Conservation (phyloP, 2,888 invertebrate genomes). For the Volucella bombylans region DNA sequence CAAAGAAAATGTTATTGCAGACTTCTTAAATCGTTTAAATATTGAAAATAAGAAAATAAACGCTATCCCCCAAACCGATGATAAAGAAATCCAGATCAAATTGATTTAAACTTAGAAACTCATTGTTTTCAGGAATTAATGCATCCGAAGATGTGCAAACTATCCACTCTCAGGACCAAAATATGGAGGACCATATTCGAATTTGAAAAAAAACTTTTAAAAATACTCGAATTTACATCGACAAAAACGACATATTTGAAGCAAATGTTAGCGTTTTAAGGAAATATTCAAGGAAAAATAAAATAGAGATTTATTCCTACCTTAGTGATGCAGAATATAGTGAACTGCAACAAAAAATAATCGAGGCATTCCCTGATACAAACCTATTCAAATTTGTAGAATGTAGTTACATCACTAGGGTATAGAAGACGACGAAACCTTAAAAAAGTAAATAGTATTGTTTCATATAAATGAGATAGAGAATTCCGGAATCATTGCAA, state of each 20-base stretch:
- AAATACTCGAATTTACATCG: slow-evolving; percentile 17
- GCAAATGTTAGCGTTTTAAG: too few species aligned
- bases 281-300: too few species aligned
- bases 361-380: slow-evolving; percentile 10
- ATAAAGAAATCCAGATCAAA: slow-evolving; percentile 13
- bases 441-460: slow-evolving; percentile 19
- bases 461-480: background rate
- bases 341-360: slow-evolving; percentile 13
- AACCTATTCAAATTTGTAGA: slow-evolving; percentile 4
- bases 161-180: slow-evolving; percentile 14
- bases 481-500: too few species aligned
- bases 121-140: too few species aligned
- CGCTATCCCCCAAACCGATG: background rate
- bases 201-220: slow-evolving; percentile 23
- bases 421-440: slow-evolving; percentile 17
- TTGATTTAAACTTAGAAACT: background rate
- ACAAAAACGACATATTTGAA: background rate
- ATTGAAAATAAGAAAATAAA: slow-evolving; percentile 9
- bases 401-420: slow-evolving; percentile 25
- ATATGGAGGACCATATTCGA: slow-evolving; percentile 10
- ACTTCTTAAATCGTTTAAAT: background rate
- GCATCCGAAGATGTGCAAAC: background rate
- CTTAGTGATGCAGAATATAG: background rate
- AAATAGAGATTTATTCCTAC: too few species aligned
- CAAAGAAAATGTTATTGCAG: slow-evolving; percentile 15